Evolutionary conservation across 2,797 vertebrate genomes (phyloP).

Genomic region (Hypotaenidia philippensis): DNA sequence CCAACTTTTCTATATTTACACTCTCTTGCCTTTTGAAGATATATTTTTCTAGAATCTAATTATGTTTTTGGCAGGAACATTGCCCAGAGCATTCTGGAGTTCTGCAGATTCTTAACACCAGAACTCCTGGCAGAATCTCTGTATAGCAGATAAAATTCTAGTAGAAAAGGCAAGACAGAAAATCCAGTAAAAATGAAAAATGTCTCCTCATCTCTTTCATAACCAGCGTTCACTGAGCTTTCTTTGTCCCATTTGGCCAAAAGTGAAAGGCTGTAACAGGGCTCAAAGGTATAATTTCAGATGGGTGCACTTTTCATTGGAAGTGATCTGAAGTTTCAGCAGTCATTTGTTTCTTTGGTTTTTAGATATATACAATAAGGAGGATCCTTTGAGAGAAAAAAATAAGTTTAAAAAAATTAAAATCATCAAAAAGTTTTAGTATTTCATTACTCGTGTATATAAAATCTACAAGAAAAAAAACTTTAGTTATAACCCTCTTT

Average conservation of each 20-base stretch:
- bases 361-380: not conserved
- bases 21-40: constrained; percentile 21
- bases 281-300: not conserved
- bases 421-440: not conserved
- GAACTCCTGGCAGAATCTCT: constrained; percentile 26
- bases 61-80: constrained; percentile 43
- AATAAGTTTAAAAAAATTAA: not conserved
- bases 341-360: not conserved
- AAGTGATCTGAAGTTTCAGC: not conserved
- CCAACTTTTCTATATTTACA: constrained; percentile 34
- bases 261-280: not conserved
- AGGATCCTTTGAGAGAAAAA: not conserved
- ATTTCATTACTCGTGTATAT: not conserved
- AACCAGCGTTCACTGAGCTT: not conserved
- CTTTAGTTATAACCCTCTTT: not conserved
- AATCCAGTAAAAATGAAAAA: constrained; percentile 15
- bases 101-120: constrained; percentile 47
- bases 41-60: constrained; percentile 42
- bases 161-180: not conserved
- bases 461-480: not conserved
- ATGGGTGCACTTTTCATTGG: not conserved
- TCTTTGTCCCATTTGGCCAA: not conserved
- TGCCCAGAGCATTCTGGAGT: constrained; percentile 26
- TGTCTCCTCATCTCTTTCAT: not conserved
- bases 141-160: constrained; percentile 6